A percentile compares a stretch with the other conserved stretches of the same genome.
Evolutionary conservation across 2,888 invertebrate species (phyloP).

Genomic region (Rhagophthalmus giganteus): DNA sequence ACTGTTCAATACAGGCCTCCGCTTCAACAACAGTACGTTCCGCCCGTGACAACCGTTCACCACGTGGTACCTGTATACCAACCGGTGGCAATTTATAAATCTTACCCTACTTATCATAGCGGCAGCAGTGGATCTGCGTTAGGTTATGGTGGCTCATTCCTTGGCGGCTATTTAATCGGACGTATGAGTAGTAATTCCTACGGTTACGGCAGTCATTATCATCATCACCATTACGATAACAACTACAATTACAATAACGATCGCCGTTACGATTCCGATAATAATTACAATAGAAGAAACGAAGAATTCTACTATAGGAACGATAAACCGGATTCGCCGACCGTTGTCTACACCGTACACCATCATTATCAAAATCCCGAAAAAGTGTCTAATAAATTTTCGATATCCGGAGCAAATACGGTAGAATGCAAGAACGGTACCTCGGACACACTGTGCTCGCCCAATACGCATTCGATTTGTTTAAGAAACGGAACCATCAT

Average conservation of each 20-base stretch:
- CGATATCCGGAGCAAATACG: slow-evolving; percentile 1
- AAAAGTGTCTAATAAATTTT: slow-evolving; percentile 33
- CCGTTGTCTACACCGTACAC: slow-evolving; percentile 42
- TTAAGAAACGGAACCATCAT: slow-evolving; percentile 45
- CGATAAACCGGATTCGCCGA: background rate
- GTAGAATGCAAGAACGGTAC: slow-evolving; percentile 1
- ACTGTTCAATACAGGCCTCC: slow-evolving; percentile 17
- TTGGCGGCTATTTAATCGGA: slow-evolving; percentile 20
- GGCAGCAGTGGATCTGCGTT: slow-evolving; percentile 5
- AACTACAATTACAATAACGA: background rate
- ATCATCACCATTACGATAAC: slow-evolving; percentile 5
- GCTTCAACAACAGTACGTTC: slow-evolving; percentile 9
- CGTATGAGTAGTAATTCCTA: slow-evolving; percentile 5
- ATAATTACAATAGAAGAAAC: slow-evolving; percentile 1
- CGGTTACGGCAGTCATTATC: slow-evolving; percentile 6
- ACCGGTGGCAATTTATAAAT: slow-evolving; percentile 6
- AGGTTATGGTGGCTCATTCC: slow-evolving; percentile 8
- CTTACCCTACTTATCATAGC: slow-evolving; percentile 4
- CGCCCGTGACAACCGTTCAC: slow-evolving; percentile 5
- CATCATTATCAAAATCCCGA: slow-evolving; percentile 47
- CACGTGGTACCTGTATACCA: slow-evolving; percentile 10
- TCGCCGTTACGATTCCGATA: slow-evolving; percentile 2
- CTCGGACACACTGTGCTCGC: slow-evolving; percentile 11
- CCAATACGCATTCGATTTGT: slow-evolving; percentile 19
- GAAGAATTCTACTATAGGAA: slow-evolving; percentile 1